Evolutionary conservation across 2,888 invertebrate genomes (phyloP).

Genomic region (Xestia sexstrigata): DNA sequence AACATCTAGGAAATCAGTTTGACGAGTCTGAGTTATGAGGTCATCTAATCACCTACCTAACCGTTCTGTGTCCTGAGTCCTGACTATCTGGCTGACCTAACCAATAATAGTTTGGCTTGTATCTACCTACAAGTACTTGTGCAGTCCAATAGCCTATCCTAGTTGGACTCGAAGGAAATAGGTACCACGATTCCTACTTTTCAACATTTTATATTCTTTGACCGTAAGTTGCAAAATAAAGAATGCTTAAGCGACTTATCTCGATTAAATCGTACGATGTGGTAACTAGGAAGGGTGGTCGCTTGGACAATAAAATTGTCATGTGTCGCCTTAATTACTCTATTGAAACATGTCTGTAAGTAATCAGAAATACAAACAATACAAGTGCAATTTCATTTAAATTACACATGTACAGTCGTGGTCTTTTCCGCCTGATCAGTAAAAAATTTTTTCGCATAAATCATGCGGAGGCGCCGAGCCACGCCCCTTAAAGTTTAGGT

Average conservation of each 20-base stretch:
- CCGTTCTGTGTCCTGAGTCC: neutral
- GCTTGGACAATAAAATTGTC: constrained; percentile 84
- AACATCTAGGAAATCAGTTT: neutral
- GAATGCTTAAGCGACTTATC: constrained; percentile 84
- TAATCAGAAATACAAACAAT: constrained; percentile 58
- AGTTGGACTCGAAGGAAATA: neutral
- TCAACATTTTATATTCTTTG: constrained; percentile 73
- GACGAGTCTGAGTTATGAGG: neutral
- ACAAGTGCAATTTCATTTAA: constrained; percentile 32
- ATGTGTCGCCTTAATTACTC: constrained; percentile 77
- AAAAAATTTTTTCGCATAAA: no score
- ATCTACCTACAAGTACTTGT: neutral
- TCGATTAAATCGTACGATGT: constrained; percentile 84
- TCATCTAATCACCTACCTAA: neutral
- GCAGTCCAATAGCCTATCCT: neutral
- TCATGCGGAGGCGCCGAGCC: no score
- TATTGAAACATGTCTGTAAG: constrained; percentile 69
- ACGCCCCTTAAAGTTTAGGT: no score
- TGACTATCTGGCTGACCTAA: neutral
- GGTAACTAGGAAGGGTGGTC: constrained; percentile 84
- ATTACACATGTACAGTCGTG: constrained; percentile 38
- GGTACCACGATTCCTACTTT: neutral
- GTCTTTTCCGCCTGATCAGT: no score
- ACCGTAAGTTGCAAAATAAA: constrained; percentile 82
- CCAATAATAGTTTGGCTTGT: neutral